Evolutionary conservation across 2,113 vertebrate genomes (phyloP).

Genomic region (Promerops cafer): DNA sequence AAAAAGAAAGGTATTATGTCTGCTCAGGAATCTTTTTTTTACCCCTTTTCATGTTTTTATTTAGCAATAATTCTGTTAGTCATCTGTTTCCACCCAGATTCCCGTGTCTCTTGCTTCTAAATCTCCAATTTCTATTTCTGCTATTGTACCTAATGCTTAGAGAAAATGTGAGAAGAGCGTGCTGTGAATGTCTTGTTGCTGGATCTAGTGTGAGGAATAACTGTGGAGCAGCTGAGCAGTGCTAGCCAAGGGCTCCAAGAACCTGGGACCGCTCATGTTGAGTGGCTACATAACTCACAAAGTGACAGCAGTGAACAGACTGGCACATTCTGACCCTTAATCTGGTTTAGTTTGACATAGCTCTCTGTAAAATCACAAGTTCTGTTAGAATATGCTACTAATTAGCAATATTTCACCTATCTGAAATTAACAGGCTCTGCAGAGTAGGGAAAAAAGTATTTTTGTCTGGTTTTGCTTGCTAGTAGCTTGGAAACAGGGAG

Average conservation of each 20-base stretch:
- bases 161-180: neutral
- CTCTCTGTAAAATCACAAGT: neutral
- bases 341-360: neutral
- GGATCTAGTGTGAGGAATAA: neutral
- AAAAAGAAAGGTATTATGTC: neutral
- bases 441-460: neutral
- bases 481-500: neutral
- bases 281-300: neutral
- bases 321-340: neutral
- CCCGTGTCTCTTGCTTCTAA: neutral
- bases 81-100: neutral
- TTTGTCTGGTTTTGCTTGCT: neutral
- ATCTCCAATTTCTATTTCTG: neutral
- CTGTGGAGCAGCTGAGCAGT: neutral
- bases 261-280: neutral
- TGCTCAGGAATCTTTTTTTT: neutral
- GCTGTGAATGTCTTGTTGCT: neutral
- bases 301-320: neutral
- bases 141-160: neutral
- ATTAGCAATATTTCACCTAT: conserved; percentile 14
- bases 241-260: neutral
- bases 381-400: neutral
- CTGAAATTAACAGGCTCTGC: neutral
- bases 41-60: fast-evolving
- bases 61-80: neutral